A percentile compares a stretch with the other conserved stretches of the same genome.
Evolutionary conservation across 1,140 invertebrate genomes (phyloP).

Genomic region (Berghia stephanieae): DNA sequence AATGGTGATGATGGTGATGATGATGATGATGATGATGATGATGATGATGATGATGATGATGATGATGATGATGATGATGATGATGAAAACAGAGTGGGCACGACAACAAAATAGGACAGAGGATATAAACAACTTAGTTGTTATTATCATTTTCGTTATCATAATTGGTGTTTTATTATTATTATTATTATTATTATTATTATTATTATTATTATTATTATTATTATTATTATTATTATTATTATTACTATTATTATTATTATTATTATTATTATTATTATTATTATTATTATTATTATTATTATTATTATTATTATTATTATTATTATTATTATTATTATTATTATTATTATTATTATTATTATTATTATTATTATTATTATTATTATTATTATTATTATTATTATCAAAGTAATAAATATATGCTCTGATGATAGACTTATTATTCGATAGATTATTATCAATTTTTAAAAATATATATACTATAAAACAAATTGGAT

Average conservation of each 20-base stretch:
- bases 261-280: conserved; percentile 20
- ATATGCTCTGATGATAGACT: neutral
- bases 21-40: conserved; percentile 17
- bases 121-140: neutral
- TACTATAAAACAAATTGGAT: too few species aligned
- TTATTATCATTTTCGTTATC: neutral
- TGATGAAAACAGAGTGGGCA: neutral
- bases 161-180: conserved; percentile 4
- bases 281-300: conserved; percentile 20
- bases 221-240: neutral
- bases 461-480: neutral
- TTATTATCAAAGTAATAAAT: neutral
- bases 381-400: conserved; percentile 14
- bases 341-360: conserved; percentile 17
- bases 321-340: conserved; percentile 17
- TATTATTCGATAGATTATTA: conserved; percentile 11
- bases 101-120: neutral
- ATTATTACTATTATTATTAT: neutral
- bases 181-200: conserved; percentile 17
- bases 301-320: conserved; percentile 9
- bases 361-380: conserved; percentile 9
- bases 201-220: conserved; percentile 18
- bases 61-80: conserved; percentile 21
- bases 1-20: conserved; percentile 10
- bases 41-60: conserved; percentile 21